Base-by-base conservation (phyloP, 2,888 invertebrate genomes). In the Mythimna pallens region DNA sequence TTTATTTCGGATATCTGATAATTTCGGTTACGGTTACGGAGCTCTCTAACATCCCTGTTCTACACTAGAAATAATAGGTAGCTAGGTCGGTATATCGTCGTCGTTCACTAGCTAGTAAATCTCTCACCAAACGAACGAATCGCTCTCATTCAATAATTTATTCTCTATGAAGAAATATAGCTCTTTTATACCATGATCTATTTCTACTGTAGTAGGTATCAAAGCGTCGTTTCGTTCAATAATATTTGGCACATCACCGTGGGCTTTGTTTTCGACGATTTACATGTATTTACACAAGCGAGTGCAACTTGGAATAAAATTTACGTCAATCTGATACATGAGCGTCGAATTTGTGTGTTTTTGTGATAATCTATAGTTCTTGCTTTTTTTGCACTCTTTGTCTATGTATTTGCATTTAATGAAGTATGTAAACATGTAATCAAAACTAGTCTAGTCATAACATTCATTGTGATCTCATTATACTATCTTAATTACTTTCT, bases 201-300 rank as follows among this genome's bases (percentile, higher is more conserved):
- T 80, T 84, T 78, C 57, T 36, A 77, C 65, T 52, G 43, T 62
- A 57, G 43, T 62, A 57, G 17, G 12, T 66, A 43, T 75, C 52
- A 69, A 72, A 73, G 52, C 59, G 58, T 57, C 43, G 52, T 76
- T 73, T 62, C 65, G 57, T 68, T 79, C 70, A 71, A 74, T 68
- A 78, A 68, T 70, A 74, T 70, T 81, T 78, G 76, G 80, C 76
- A 78, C 86, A 77, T 78, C 76, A 77, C 17, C 40, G 71, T 22
- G 75, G 63, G 71, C 70, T 80, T 86, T 83, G 83, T 77, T 82
- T 82, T 82, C 74, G 64, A 58, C 64, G 70, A 81, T 86, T 82
- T 78, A 71, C 70, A 83, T 82, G 77, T 86, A 83, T 86, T 81
- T 83, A 85, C 78, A 81, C 78, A 73, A 68, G 10, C 68, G 73